Base-by-base conservation (phyloP, 2,888 invertebrate species). In the Tyria jacobaeae region DNA sequence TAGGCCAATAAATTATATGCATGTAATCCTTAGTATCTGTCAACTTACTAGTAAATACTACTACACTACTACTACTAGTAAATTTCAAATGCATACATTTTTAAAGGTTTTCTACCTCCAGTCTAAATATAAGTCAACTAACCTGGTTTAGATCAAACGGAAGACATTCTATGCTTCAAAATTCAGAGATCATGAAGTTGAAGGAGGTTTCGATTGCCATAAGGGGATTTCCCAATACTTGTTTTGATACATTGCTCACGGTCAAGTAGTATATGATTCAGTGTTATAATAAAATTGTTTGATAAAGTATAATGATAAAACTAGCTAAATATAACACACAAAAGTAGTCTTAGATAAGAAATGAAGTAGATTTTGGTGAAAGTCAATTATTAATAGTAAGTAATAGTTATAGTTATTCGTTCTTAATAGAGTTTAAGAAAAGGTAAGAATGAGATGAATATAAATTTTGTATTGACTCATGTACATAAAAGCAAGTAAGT, bases 291-390 rank as follows among this genome's bases (percentile, higher is more conserved):
- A 44, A 44, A 44, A 51, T 21, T 51, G 27, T 58, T n/a, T 44
- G 25, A 52, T 58, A 24, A 39, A 50, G 25, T 12, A 37, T 15
- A 51, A 51, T 21, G n/a, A 51, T 34, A 35, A 51, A 51, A 44
- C 44, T 21, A 34, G 21, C 14, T 47, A 3, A 24, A 17, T 14
- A 51, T 35, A 15, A 51, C 15, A 24, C 15, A 24, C 64, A 73
- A 57, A 63, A 62, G 62, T 74, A 70, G 49, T 64, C 34, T 49
- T n/a, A 25, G 58, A 73, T 58, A 58, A 54, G 14, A 17, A 54
- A n/a, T 27, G 9, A 51, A 59, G 59, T 54, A 17, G 41, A 39
- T 60, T 57, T 63, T 57, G 56, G 54, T 61, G 41, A 60, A 62
- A 68, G 60, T 57, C 14, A 5, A 14, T 37, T 53, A 59, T 57